A percentile compares a stretch with the other conserved stretches of the same genome.
Evolutionary conservation across 2,888 invertebrate genomes (phyloP).

Genomic region (Scaptomyza polygonia): DNA sequence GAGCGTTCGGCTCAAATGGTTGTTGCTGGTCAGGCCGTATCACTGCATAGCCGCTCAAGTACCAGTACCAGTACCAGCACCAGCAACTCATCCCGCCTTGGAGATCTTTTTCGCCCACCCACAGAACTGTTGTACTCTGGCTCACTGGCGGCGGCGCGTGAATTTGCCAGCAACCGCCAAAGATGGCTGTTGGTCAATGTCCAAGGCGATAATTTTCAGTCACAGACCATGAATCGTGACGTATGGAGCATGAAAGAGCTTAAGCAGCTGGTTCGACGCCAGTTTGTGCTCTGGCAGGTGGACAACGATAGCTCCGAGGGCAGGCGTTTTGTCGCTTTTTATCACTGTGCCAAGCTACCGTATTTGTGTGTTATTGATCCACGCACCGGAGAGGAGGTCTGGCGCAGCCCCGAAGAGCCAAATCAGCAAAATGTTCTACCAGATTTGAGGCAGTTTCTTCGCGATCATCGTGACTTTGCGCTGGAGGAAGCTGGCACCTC

Average conservation of each 20-base stretch:
- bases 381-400: slow-evolving; percentile 87
- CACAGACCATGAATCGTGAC: slow-evolving; percentile 89
- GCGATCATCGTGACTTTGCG: slow-evolving; percentile 75
- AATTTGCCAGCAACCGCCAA: slow-evolving; percentile 85
- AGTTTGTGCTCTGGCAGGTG: slow-evolving; percentile 90
- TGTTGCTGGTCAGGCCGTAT: slow-evolving; percentile 56
- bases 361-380: slow-evolving; percentile 89
- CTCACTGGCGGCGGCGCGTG: slow-evolving; percentile 86
- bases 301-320: slow-evolving; percentile 85
- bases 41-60: slow-evolving; percentile 41
- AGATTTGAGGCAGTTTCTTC: slow-evolving; percentile 71
- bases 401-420: slow-evolving; percentile 78
- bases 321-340: slow-evolving; percentile 87
- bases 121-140: slow-evolving; percentile 88
- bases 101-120: slow-evolving; percentile 89
- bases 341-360: slow-evolving; percentile 87
- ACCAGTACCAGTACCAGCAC: slow-evolving; percentile 33
- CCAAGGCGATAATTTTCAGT: slow-evolving; percentile 88
- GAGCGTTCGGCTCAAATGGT: slow-evolving; percentile 72
- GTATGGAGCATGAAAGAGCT: slow-evolving; percentile 88
- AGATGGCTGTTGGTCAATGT: slow-evolving; percentile 90
- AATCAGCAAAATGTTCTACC: slow-evolving; percentile 74
- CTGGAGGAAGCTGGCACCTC: slow-evolving; percentile 75
- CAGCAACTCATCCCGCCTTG: slow-evolving; percentile 85
- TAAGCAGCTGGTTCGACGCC: slow-evolving; percentile 86